Conservation (phyloP, 2,113 vertebrate genomes). For the Corapipo altera region DNA sequence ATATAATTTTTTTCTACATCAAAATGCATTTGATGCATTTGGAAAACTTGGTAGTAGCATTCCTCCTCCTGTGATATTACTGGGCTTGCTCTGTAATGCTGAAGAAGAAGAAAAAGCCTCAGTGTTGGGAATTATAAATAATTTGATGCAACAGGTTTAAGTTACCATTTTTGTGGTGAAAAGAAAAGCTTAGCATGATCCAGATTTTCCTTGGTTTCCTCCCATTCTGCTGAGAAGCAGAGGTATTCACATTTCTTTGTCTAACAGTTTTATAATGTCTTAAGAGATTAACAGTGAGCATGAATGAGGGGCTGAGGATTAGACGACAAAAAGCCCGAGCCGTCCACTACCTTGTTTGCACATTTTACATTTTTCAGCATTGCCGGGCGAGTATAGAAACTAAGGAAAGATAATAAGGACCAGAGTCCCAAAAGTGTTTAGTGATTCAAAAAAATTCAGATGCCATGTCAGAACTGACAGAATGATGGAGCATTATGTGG, state of each 20-base stretch:
- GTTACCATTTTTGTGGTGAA: slow-evolving; percentile 81
- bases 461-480: slow-evolving; percentile 86
- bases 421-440: slow-evolving; percentile 86
- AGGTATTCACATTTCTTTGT: slow-evolving; percentile 88
- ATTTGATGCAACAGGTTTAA: slow-evolving; percentile 85
- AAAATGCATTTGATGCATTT: slow-evolving; percentile 6
- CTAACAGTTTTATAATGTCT: slow-evolving; percentile 87
- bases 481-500: slow-evolving; percentile 83
- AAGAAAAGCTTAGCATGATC: slow-evolving; percentile 86
- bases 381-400: slow-evolving; percentile 75
- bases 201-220: slow-evolving; percentile 87
- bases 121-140: slow-evolving; percentile 77
- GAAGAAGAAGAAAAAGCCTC: not conserved
- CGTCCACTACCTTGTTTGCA: slow-evolving; percentile 82
- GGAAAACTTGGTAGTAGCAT: slow-evolving; percentile 4
- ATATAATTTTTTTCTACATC: not conserved
- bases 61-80: slow-evolving; percentile 54
- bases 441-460: slow-evolving; percentile 89
- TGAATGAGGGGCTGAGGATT: slow-evolving; percentile 85
- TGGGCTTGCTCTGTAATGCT: slow-evolving; percentile 36
- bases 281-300: slow-evolving; percentile 89
- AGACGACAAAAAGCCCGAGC: slow-evolving; percentile 80
- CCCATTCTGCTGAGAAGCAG: slow-evolving; percentile 84
- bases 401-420: slow-evolving; percentile 84
- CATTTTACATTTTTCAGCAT: slow-evolving; percentile 83